Percentiles rank a stretch among this genome's conserved stretches.
These are phyloP conservation scores for Oreochromis aureus DNA, from an alignment of 2,113 vertebrate genomes.

Conservation along the genomic window DNA sequence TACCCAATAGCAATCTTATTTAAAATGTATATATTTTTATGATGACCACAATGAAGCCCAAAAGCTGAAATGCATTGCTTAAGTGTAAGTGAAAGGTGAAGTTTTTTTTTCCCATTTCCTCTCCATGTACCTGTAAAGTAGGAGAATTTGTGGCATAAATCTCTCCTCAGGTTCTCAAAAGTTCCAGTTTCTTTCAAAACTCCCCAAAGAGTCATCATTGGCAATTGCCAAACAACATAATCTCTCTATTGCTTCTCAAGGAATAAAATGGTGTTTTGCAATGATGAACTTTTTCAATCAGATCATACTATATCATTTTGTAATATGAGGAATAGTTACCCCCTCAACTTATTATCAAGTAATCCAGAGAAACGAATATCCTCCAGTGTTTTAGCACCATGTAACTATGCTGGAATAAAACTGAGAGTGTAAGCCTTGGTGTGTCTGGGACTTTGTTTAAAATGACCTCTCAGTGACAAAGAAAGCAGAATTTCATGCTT, in stretches of 20 bases:
- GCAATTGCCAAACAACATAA: not conserved
- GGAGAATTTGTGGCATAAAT: not conserved
- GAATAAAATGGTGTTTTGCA: not conserved
- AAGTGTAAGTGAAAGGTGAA: not conserved
- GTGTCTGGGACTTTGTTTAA: not conserved
- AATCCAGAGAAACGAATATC: not conserved
- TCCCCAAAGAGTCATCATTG: not conserved
- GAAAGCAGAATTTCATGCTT: not conserved
- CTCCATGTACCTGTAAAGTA: not conserved
- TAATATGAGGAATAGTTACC: not conserved
- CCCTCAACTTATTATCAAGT: not conserved
- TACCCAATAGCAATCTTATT: accelerated
- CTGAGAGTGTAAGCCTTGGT: too few relatives aligned
- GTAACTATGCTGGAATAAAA: not conserved
- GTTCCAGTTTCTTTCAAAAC: not conserved
- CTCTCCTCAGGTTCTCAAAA: not conserved
- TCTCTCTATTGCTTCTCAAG: not conserved
- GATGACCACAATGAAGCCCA: not conserved
- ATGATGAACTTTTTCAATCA: not conserved
- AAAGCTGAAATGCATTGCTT: not conserved
- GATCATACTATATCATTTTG: not conserved
- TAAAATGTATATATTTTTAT: accelerated
- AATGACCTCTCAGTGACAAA: not conserved
- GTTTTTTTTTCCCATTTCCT: accelerated
- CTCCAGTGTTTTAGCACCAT: not conserved